These are phyloP conservation scores for Meteorus cinctellus DNA, from an alignment of 2,888 invertebrate species.

Conservation along the genomic window DNA sequence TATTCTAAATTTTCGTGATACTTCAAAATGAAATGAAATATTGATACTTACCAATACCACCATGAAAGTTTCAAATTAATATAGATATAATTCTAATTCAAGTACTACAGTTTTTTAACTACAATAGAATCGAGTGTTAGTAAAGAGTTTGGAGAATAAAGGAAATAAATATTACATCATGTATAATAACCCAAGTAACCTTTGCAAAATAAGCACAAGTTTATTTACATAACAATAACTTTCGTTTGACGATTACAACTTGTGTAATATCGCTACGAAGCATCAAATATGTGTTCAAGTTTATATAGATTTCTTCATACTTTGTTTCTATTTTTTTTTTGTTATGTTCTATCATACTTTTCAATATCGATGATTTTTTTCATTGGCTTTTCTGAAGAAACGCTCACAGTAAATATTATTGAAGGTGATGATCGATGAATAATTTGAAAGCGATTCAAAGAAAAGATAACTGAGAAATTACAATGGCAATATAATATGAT, in stretches of 20 bases:
- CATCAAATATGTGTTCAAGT: constrained; percentile 5
- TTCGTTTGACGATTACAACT: constrained; percentile 45
- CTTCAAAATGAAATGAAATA: background rate
- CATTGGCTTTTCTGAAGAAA: background rate
- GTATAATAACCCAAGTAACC: constrained; percentile 55
- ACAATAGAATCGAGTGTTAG: constrained; percentile 42
- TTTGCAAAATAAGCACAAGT: constrained; percentile 70
- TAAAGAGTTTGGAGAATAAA: constrained; percentile 44
- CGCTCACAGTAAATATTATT: background rate
- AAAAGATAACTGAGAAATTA: constrained; percentile 14
- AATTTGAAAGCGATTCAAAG: constrained; percentile 17
- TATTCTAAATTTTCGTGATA: no score
- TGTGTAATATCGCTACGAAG: constrained; percentile 18
- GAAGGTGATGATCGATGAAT: constrained; percentile 8
- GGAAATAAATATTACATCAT: constrained; percentile 64
- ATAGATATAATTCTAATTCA: background rate
- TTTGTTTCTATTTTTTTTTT: constrained; percentile 1
- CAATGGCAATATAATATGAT: background rate
- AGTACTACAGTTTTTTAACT: background rate
- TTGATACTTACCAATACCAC: background rate
- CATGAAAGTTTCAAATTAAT: background rate
- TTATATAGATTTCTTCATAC: background rate
- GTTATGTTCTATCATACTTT: background rate
- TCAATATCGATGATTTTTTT: background rate
- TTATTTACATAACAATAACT: constrained; percentile 70